Evolutionary conservation across 2,113 vertebrate species (phyloP).

Genomic region (Eolophus roseicapilla): DNA sequence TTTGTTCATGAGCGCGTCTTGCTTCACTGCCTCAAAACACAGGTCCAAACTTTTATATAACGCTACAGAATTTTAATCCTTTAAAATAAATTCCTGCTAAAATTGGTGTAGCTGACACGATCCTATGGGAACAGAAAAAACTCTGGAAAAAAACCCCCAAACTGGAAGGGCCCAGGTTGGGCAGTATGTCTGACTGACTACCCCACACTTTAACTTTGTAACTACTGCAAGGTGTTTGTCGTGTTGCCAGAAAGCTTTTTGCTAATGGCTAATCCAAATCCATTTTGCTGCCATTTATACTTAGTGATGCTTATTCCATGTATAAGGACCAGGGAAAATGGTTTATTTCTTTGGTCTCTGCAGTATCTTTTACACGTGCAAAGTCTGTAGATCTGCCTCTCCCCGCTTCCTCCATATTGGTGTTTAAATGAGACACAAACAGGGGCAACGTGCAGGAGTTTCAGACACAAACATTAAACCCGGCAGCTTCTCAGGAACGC

Average conservation of each 20-base stretch:
- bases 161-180: not conserved
- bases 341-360: not conserved
- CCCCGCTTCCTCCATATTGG: fast-evolving
- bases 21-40: not conserved
- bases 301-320: not conserved
- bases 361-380: fast-evolving
- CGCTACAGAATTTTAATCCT: not conserved
- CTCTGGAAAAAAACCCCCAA: not conserved
- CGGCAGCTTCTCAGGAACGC: fast-evolving
- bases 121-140: not conserved
- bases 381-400: not conserved
- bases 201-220: not conserved
- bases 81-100: not conserved
- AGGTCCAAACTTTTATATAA: not conserved
- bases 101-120: not conserved
- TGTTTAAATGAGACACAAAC: not conserved
- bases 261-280: not conserved
- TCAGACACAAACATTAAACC: not conserved
- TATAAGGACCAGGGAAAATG: not conserved
- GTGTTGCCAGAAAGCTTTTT: not conserved
- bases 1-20: not conserved
- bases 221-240: not conserved
- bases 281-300: not conserved
- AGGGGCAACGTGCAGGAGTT: not conserved
- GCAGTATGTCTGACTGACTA: not conserved